Conservation (phyloP, 1,140 invertebrate genomes). For the Probaryconus sp. region DNA sequence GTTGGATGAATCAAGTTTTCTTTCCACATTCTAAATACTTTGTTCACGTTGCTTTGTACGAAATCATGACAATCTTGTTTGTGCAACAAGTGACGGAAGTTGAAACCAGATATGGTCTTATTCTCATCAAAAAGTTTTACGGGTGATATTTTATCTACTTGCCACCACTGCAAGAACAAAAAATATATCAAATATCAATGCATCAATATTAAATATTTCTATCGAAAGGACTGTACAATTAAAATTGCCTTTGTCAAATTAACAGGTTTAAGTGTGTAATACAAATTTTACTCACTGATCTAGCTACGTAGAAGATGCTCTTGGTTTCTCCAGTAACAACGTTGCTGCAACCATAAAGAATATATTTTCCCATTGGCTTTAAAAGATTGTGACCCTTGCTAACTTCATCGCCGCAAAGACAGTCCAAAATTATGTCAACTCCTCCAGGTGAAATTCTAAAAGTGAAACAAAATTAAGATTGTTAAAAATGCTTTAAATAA, state of each 20-base stretch:
- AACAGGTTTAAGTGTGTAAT: no score
- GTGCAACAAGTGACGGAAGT: constrained; percentile 90
- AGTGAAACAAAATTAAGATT: background rate
- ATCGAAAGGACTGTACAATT: no score
- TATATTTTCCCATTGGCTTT: constrained; percentile 93
- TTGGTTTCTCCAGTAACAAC: constrained; percentile 92
- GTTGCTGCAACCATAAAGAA: constrained; percentile 91
- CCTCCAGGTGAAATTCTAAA: constrained; percentile 85
- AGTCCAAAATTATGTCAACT: constrained; percentile 92
- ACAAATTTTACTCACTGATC: constrained; percentile 83
- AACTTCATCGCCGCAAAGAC: constrained; percentile 92
- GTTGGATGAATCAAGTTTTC: constrained; percentile 88
- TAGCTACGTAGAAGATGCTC: constrained; percentile 91
- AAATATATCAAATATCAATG: constrained; percentile 61
- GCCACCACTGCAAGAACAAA: constrained; percentile 97
- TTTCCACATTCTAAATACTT: constrained; percentile 86
- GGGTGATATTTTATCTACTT: constrained; percentile 92
- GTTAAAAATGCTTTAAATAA: constrained; percentile 28
- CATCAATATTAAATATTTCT: constrained; percentile 19
- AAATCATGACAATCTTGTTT: constrained; percentile 86
- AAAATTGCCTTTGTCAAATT: constrained; percentile 50
- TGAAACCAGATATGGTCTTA: constrained; percentile 89
- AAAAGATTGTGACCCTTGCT: constrained; percentile 89
- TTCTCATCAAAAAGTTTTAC: constrained; percentile 94
- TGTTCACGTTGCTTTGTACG: constrained; percentile 83